Percentiles rank a stretch among this genome's conserved stretches.
Conservation (phyloP, 1,140 invertebrate genomes). For the Mercenaria mercenaria region DNA sequence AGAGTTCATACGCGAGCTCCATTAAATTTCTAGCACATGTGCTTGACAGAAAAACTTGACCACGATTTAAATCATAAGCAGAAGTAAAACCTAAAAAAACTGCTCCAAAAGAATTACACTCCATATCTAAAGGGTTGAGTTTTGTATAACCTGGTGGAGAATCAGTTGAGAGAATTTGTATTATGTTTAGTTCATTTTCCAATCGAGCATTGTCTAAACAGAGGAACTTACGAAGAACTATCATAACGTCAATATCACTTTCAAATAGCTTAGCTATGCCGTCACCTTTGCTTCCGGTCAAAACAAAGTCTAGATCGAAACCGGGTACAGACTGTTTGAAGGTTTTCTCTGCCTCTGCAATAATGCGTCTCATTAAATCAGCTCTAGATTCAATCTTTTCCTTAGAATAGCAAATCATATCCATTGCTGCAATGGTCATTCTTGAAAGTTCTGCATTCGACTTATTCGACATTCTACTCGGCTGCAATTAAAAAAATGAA, state of each 20-base stretch:
- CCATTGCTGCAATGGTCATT: not conserved
- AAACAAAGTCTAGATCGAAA: not conserved
- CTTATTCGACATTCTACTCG: not conserved
- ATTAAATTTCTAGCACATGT: not conserved
- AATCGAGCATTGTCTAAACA: not conserved
- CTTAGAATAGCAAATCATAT: not conserved
- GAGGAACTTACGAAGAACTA: not conserved
- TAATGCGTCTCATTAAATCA: not conserved
- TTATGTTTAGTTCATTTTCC: not conserved
- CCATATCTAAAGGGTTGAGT: not conserved
- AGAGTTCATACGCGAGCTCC: not conserved
- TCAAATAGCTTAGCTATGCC: not conserved
- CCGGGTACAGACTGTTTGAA: not conserved
- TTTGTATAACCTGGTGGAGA: not conserved
- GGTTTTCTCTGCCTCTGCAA: not conserved
- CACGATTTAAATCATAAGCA: not conserved
- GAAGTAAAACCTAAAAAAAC: not conserved
- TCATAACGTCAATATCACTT: not conserved
- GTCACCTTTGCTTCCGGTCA: not conserved
- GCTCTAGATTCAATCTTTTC: not conserved
- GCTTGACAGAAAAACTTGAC: not conserved
- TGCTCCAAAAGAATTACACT: not conserved
- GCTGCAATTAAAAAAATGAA: too few relatives aligned
- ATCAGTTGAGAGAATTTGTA: not conserved
- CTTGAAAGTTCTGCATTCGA: not conserved